Evolutionary conservation across 1,140 invertebrate species (phyloP), one percentile per base, ranked within the genome.

Genomic region (Trypoxylus dichotomus): DNA sequence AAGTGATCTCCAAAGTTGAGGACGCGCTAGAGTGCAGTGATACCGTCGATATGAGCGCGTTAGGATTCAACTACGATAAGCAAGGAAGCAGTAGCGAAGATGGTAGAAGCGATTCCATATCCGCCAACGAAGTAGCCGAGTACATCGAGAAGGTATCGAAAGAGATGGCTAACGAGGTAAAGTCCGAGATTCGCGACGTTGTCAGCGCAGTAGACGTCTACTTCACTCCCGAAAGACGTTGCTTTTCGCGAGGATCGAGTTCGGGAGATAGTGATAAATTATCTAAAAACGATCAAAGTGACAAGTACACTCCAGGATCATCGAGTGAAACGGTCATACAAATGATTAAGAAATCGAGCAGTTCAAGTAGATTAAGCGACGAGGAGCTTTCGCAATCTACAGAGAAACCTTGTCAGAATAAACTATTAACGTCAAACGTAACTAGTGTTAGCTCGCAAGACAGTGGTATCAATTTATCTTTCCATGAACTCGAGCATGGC

Each of bases 121-220:
- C 91, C 10, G 91, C 92, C 0, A 90, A 91, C 81, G 91, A 93
- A 81, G 91, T 94, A 58, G 91, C 92, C 0, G 91, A 93, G 82
- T 93, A 93, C 83, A 84, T 94, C 10, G 92, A 93, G 88, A 92
- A 92, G 80, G 91, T 93, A 80, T 93, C 93, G 0, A 91, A 90
- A 81, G 92, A 93, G 83, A 93, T 94, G 90, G 92, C 92, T 15
- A 93, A 92, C 77, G 93, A 94, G 86, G 90, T 94, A 10, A 94
- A 93, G 83, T 91, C 92, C 15, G 93, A 94, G 83, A 93, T 94
- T 75, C 87, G 92, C 68, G 91, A 92, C 83, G 89, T 90, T 84
- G 89, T 94, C 15, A 93, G 89, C 82, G 90, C 91, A 32, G 92
- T 94, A 0, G 93, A 94, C 80, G 91, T 91, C 81, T 90, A 93